Base-by-base conservation (phyloP, 30 jellyfish, hydroid and myxozoan genomes). In the Turritopsis dohrnii region DNA sequence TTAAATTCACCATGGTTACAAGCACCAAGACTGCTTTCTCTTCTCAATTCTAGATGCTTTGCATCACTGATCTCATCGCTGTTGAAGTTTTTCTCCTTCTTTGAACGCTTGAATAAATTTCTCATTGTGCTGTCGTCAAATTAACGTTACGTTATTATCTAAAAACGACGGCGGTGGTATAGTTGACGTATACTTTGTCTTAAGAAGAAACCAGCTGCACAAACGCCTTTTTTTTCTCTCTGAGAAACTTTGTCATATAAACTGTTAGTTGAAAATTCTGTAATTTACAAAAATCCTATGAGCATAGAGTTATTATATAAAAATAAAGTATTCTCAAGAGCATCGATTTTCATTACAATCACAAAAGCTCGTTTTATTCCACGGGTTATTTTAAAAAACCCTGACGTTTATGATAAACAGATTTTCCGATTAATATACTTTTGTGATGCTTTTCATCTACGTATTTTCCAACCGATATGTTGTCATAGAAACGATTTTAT, bases 21-120 rank as follows among this genome's bases (percentile, higher is more conserved):
- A 16, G 30, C 77, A 19, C 77, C 77, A 23, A 69, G 77, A 1
- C 77, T 69, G 30, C 77, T 69, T 69, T n/a, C 77, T 19, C 77
- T 69, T 9, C 77, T 41, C 60, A 41, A 13, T 13, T 5, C 13
- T 41, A 41, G 13, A 41, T 41, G 9, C 5, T 41, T 3, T 5
- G 13, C 13, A 41, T 41, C 60, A 3, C 60, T 41, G 60, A 13
- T 41, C 60, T 3, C 5, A 41, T 41, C 60, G 60, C 9, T 13
- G 5, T 41, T 41, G 13, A 41, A 41, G 5, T 3, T 41, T 41
- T 13, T 41, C 60, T 13, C 60, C 13, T 41, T 41, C 60, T 41
- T 41, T 5, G 13, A 13, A 41, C 60, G 60, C 13, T 41, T 41
- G 9, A 41, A 41, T 13, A 41, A 41, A 41, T 41, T 41, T 41